A percentile compares a stretch with the other conserved stretches of the same genome.
These are phyloP conservation scores for Drosophila ananassae DNA, from an alignment of 1,140 invertebrate species.

Conservation along the genomic window DNA sequence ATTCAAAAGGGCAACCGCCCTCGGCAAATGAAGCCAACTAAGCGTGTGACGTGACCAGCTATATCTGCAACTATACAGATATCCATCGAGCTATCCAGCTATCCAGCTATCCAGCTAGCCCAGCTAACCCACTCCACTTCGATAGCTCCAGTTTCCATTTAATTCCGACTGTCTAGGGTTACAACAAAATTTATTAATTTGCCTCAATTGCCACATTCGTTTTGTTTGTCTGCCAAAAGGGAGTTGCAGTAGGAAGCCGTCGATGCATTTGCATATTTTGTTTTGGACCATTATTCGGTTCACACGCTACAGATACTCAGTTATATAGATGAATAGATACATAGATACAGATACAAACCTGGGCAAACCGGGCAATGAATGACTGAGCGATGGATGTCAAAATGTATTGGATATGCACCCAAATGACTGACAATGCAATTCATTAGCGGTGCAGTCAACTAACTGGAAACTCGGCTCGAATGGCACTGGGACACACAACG, in stretches of 20 bases:
- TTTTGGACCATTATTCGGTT: constrained; percentile 43
- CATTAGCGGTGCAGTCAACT: constrained; percentile 58
- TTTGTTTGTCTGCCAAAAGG: constrained; percentile 34
- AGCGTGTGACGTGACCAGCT: constrained; percentile 66
- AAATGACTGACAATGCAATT: constrained; percentile 72
- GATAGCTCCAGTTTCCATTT: constrained; percentile 47
- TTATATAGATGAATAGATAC: neutral
- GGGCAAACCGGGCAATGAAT: constrained; percentile 7
- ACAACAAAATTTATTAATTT: constrained; percentile 69
- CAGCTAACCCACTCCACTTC: constrained; percentile 11
- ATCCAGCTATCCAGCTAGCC: neutral
- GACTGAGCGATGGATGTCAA: constrained; percentile 51
- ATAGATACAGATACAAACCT: constrained; percentile 2
- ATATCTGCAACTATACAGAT: constrained; percentile 19
- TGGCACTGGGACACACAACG: constrained; percentile 17
- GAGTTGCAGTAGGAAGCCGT: constrained; percentile 16
- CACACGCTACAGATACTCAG: constrained; percentile 53
- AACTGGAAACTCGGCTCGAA: constrained; percentile 51
- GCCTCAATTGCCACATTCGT: constrained; percentile 63
- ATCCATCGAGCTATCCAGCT: too few relatives aligned
- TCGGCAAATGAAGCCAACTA: constrained; percentile 71
- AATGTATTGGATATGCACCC: constrained; percentile 65
- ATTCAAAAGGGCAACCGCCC: constrained; percentile 47
- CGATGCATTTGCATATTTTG: constrained; percentile 54
- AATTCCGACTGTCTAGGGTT: constrained; percentile 50